Evolutionary conservation across 1,140 invertebrate species (phyloP).

Genomic region (Acromyrmex echinatior): DNA sequence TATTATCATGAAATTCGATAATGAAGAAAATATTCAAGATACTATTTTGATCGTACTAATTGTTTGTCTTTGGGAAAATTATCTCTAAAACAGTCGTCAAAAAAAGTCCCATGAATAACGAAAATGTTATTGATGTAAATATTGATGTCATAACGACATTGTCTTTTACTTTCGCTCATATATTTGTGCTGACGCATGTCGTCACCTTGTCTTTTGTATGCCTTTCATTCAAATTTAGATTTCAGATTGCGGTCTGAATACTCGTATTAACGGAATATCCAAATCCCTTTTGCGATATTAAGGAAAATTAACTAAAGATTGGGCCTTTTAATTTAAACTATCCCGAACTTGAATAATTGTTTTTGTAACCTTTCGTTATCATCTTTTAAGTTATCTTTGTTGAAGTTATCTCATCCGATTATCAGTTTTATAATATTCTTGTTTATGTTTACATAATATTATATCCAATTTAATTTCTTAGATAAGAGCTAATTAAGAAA

Average conservation of each 20-base stretch:
- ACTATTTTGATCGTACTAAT: slow-evolving; percentile 68
- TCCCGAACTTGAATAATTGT: not conserved
- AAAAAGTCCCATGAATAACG: slow-evolving; percentile 64
- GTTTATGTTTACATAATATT: not conserved
- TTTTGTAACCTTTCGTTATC: slow-evolving; percentile 21
- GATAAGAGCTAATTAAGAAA: slow-evolving; percentile 28
- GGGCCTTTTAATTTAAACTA: not conserved
- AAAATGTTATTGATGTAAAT: slow-evolving; percentile 66
- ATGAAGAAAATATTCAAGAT: slow-evolving; percentile 66
- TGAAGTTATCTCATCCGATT: slow-evolving; percentile 18
- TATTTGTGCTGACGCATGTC: slow-evolving; percentile 41
- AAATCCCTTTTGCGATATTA: slow-evolving; percentile 35
- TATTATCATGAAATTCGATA: slow-evolving; percentile 72
- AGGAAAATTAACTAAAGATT: not conserved
- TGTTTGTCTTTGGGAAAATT: slow-evolving; percentile 62
- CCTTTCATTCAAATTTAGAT: slow-evolving; percentile 9
- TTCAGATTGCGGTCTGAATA: slow-evolving; percentile 11
- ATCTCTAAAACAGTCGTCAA: slow-evolving; percentile 64
- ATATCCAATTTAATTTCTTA: slow-evolving; percentile 2
- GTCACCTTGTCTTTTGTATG: not conserved
- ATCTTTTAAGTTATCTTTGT: not conserved
- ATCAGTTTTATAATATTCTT: slow-evolving; percentile 20
- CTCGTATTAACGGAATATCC: slow-evolving; percentile 35
- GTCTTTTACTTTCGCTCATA: slow-evolving; percentile 71
- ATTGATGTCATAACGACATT: slow-evolving; percentile 71